Percentiles rank a stretch among this genome's conserved stretches.
Evolutionary conservation across 2,888 invertebrate genomes (phyloP).

Genomic region (Tolmerus cingulatus): DNA sequence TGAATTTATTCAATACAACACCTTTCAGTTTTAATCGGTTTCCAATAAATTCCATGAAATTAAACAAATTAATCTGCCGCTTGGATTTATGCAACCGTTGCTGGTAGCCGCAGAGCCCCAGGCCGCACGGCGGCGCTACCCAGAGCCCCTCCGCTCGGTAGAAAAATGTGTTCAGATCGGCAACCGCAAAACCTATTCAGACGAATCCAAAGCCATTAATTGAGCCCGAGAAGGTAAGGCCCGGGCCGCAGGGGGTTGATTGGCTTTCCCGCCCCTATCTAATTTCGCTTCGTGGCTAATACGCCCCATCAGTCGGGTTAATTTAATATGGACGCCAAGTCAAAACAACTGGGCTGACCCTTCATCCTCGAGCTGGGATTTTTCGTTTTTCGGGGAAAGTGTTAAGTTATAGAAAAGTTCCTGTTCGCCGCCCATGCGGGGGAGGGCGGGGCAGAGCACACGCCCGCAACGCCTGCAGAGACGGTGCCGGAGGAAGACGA

Average conservation of each 20-base stretch:
- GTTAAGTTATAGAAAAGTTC: conserved; percentile 31
- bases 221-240: neutral
- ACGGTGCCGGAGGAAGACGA: neutral
- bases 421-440: neutral
- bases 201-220: conserved; percentile 30
- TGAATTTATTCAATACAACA: conserved; percentile 8
- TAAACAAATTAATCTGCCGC: conserved; percentile 31
- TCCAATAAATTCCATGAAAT: conserved; percentile 20
- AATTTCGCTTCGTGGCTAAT: conserved; percentile 21
- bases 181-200: conserved; percentile 23
- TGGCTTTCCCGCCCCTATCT: conserved; percentile 35
- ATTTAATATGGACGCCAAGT: conserved; percentile 26
- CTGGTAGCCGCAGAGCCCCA: neutral
- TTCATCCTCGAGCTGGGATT: neutral
- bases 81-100: conserved; percentile 25
- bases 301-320: conserved; percentile 30
- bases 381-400: conserved; percentile 19
- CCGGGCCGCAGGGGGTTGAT: neutral
- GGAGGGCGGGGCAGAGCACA: neutral
- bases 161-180: conserved; percentile 29
- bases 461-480: neutral
- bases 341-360: conserved; percentile 18
- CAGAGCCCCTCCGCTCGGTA: neutral
- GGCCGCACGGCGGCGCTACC: neutral
- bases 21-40: conserved; percentile 6